phyloP scores from a whole-genome alignment of 2,888 invertebrate species.

The Athalia cordata region DNA sequence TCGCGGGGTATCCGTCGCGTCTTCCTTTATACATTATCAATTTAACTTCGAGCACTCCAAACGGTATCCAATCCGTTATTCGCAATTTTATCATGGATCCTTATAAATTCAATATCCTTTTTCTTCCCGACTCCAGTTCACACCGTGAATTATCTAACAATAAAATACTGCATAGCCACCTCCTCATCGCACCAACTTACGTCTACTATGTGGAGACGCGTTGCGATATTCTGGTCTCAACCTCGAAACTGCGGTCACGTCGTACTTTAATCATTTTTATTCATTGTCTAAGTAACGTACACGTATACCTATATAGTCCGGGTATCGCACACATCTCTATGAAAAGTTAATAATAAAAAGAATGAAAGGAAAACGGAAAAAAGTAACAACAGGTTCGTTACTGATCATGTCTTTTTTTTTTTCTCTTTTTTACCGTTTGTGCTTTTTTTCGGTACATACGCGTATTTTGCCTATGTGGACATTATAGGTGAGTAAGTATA shows the following conservation, averaged over 20 bases:
- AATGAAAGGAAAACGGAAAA: not conserved
- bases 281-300: not conserved
- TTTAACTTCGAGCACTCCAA: too few species aligned
- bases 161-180: not conserved
- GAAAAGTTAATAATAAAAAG: not conserved
- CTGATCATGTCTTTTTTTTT: not conserved
- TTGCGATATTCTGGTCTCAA: not conserved
- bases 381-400: not conserved
- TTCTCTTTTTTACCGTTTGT: not conserved
- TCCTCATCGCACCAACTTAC: not conserved
- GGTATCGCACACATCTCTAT: not conserved
- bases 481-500: too few species aligned
- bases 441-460: not conserved
- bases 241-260: constrained; percentile 33
- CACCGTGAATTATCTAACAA: not conserved
- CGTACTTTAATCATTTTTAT: constrained; percentile 6
- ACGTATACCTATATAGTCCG: not conserved
- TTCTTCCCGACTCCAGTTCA: not conserved
- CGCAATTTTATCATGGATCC: too few species aligned
- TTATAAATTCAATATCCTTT: too few species aligned
- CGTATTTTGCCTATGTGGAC: too few species aligned
- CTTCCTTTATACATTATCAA: not conserved
- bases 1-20: not conserved
- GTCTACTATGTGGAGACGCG: not conserved
- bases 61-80: too few species aligned